Conservation (phyloP, 1,140 invertebrate species). For the Druon quercuslanigerum region DNA sequence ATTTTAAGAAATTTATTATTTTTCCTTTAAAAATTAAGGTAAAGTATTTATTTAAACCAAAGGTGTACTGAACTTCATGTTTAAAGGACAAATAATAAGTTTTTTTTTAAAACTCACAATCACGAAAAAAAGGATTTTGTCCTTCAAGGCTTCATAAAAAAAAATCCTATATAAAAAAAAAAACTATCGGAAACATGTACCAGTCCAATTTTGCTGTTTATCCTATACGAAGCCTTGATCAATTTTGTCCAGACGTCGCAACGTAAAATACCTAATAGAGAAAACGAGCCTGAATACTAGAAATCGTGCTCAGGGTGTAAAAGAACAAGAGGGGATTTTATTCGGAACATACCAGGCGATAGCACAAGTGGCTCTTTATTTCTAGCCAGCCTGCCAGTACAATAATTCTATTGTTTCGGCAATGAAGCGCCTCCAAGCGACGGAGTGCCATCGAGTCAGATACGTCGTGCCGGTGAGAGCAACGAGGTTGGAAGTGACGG, state of each 20-base stretch:
- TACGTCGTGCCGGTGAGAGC: background rate
- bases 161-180: too few relatives aligned
- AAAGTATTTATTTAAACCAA: too few relatives aligned
- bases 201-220: too few relatives aligned
- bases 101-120: too few relatives aligned
- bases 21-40: too few relatives aligned
- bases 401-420: constrained; percentile 23
- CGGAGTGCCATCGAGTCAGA: constrained; percentile 6
- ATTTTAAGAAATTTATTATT: too few relatives aligned
- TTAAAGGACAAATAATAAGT: too few relatives aligned
- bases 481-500: constrained; percentile 15
- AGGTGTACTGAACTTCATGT: too few relatives aligned
- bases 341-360: background rate
- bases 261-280: background rate
- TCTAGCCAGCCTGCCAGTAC: constrained; percentile 2
- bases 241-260: background rate
- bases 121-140: too few relatives aligned
- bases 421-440: constrained; percentile 14
- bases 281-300: background rate
- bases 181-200: too few relatives aligned
- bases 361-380: constrained; percentile 18
- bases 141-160: too few relatives aligned
- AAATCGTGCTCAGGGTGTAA: background rate
- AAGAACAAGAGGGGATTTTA: background rate
- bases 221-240: too few relatives aligned